Evolutionary conservation across 2,888 invertebrate genomes (phyloP).

Genomic region (Ophraella communa): DNA sequence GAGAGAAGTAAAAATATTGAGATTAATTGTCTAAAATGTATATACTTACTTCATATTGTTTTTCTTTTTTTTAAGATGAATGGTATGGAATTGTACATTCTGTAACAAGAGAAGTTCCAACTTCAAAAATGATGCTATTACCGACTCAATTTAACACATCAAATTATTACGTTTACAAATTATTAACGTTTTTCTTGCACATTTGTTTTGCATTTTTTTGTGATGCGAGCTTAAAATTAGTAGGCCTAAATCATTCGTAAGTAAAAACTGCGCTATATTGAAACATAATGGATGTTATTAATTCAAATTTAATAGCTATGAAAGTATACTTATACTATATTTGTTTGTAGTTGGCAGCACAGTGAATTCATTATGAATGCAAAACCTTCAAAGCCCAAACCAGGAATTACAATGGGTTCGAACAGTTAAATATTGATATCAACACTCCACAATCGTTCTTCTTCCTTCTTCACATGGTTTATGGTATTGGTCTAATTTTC

Average conservation of each 20-base stretch:
- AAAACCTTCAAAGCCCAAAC: no score
- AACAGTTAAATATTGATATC: no score
- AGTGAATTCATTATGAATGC: no score
- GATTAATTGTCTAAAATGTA: neutral
- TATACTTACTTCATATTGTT: neutral
- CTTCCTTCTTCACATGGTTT: no score
- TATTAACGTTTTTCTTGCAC: constrained; percentile 66
- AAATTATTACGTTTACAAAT: constrained; percentile 62
- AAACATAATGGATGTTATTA: no score
- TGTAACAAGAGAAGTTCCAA: constrained; percentile 63
- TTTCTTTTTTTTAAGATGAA: constrained; percentile 28
- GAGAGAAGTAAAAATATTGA: no score
- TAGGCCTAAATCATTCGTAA: constrained; percentile 68
- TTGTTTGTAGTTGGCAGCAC: no score
- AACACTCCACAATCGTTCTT: no score
- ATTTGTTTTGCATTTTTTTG: constrained; percentile 66
- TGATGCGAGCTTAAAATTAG: constrained; percentile 61
- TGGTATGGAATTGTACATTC: constrained; percentile 49
- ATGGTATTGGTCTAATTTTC: no score
- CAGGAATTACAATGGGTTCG: no score
- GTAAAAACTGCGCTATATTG: constrained; percentile 42
- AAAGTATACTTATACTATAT: no score
- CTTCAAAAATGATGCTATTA: constrained; percentile 65
- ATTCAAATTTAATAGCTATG: neutral
- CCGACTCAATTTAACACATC: constrained; percentile 68